Evolutionary conservation across 2,113 vertebrate genomes (phyloP).

Genomic region (Sylvietta virens): DNA sequence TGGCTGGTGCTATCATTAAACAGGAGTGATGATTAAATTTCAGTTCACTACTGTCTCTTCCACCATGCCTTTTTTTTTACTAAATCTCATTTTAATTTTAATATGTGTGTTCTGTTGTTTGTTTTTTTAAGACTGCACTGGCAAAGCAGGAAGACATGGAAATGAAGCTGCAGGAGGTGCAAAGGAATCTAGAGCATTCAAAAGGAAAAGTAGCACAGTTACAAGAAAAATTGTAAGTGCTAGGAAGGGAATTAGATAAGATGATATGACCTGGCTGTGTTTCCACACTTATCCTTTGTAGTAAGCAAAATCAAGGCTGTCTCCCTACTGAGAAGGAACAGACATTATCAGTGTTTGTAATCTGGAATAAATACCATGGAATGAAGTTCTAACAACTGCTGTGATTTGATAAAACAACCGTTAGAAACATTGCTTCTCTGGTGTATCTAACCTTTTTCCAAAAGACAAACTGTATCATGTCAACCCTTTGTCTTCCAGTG

Average conservation of each 20-base stretch:
- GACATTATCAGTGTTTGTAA: not conserved
- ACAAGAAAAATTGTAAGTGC: conserved; percentile 74
- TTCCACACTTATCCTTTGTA: not conserved
- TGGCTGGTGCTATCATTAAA: not conserved
- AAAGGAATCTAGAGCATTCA: conserved; percentile 63
- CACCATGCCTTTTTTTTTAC: rapidly evolving
- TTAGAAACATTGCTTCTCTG: not conserved
- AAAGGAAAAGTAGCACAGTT: conserved; percentile 61
- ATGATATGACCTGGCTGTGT: not conserved
- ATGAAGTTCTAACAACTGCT: not conserved
- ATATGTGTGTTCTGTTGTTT: not conserved
- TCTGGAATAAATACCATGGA: not conserved
- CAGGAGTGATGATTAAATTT: not conserved
- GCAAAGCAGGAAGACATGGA: conserved; percentile 69
- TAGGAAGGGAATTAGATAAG: not conserved
- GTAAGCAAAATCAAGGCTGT: not conserved
- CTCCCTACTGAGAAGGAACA: not conserved
- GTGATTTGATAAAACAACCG: not conserved
- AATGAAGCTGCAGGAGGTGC: conserved; percentile 52
- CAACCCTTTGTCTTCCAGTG: not conserved
- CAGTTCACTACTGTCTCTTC: not conserved
- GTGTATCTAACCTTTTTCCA: not conserved
- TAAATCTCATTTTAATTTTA: not conserved
- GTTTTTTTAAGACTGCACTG: conserved; percentile 41
- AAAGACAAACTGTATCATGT: not conserved